Evolutionary conservation across 2,113 vertebrate species (phyloP), one percentile per base, ranked within the genome.

Genomic region (Fulica atra): DNA sequence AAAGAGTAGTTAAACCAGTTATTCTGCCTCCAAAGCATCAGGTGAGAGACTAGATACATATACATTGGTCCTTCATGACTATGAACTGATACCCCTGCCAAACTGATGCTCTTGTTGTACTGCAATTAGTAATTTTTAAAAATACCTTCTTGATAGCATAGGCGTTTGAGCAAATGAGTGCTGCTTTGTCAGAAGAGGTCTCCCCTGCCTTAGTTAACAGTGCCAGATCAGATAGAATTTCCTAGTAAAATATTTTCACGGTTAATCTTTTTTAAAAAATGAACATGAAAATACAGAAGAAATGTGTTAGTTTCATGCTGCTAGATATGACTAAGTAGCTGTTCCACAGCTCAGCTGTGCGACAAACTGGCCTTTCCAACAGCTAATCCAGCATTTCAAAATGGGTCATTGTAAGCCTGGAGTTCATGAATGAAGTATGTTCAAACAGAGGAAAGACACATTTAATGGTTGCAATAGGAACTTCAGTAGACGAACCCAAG

Each of bases 271-370:
- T 88, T 88, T 36, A 1, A 50, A 92, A 94, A 86, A 50, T 11
- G 0, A 83, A n/a, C 16, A 48, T 44, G 2, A 50, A 40, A 77
- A 81, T 38, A 16, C 0, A 48, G 3, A 42, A 18, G 44, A 48
- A 60, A 35, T 0, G 1, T 53, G 11, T 57, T 92, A 20, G 2
- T n/a, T 66, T 81, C 0, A 0, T 74, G 20, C 24, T 86, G 33
- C 6, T 38, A 74, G 35, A 44, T 70, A 18, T 31, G 56, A 69
- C 6, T 60, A 50, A 73, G 29, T 57, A 74, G 35, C 25, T 53
- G 14, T 53, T 74, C 35, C 53, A 12, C 50, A 35, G 38, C 25
- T 86, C 57, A n/a, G n/a, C n/a, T n/a, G n/a, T 61, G 44, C 2
- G 6, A 54, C 18, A 68, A 92, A 56, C 14, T 17, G 19, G 5